Evolutionary conservation across 2,113 vertebrate genomes (phyloP).

Genomic region (Rhombomys opimus): DNA sequence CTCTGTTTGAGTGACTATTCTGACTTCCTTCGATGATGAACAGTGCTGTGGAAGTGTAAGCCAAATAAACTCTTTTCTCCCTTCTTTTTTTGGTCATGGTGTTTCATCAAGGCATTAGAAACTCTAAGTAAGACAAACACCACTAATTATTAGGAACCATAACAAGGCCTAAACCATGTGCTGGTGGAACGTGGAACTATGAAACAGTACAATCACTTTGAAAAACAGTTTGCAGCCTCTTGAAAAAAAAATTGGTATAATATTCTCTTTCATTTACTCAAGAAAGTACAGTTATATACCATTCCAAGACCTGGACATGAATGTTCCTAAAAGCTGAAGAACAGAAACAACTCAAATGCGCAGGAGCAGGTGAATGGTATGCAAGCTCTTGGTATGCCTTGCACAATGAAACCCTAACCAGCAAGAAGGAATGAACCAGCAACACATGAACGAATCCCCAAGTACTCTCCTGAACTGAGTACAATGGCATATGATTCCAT

Average conservation of each 20-base stretch:
- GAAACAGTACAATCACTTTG: neutral
- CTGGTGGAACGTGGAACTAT: neutral
- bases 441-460: neutral
- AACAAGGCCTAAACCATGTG: neutral
- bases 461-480: too few species aligned
- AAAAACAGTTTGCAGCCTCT: neutral
- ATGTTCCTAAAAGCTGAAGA: neutral
- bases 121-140: neutral
- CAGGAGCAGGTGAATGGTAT: neutral
- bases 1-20: neutral
- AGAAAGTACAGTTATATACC: neutral
- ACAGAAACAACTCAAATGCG: too few species aligned
- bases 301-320: neutral
- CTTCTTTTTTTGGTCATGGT: neutral
- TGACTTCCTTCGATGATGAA: neutral
- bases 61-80: neutral
- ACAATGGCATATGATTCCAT: rapidly evolving
- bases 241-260: neutral
- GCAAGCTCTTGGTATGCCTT: rapidly evolving
- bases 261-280: neutral
- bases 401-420: rapidly evolving
- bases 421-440: neutral
- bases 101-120: neutral
- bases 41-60: neutral
- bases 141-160: neutral